A percentile compares a stretch with the other conserved stretches of the same genome.
These are phyloP conservation scores for Parnassius mnemosyne DNA, from an alignment of 2,888 invertebrate species.

Conservation along the genomic window DNA sequence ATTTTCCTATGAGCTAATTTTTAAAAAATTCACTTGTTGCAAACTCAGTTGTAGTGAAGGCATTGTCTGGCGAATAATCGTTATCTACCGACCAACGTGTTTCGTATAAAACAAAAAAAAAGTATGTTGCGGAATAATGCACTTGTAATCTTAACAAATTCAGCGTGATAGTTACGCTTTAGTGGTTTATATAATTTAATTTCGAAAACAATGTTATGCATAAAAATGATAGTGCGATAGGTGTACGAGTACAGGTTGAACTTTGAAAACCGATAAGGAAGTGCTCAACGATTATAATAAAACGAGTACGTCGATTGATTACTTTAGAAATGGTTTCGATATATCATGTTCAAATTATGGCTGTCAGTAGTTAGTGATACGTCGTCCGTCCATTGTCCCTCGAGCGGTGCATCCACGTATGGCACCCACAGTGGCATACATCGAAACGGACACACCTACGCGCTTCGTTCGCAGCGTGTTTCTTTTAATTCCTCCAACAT, in stretches of 20 bases:
- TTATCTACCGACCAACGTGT: conserved; percentile 7
- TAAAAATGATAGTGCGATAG: conserved; percentile 4
- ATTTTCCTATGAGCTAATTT: too few species aligned
- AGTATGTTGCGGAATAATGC: not conserved
- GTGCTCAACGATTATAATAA: conserved; percentile 22
- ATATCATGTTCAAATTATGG: conserved; percentile 32
- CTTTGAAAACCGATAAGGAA: conserved; percentile 19
- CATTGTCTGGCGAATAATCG: not conserved
- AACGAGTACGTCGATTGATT: conserved; percentile 27
- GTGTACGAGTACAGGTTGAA: conserved; percentile 7
- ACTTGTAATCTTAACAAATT: not conserved
- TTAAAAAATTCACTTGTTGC: too few species aligned
- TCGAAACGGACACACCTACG: conserved; percentile 24
- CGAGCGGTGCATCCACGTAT: conserved; percentile 11
- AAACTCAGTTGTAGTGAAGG: too few species aligned
- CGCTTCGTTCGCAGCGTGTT: conserved; percentile 38
- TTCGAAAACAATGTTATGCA: not conserved
- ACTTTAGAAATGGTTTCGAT: conserved; percentile 32
- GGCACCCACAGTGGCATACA: conserved; percentile 21
- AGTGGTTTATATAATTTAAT: not conserved
- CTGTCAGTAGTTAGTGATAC: conserved; percentile 28
- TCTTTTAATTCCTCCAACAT: conserved; percentile 46
- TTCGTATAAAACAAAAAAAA: not conserved
- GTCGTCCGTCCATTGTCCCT: conserved; percentile 11
- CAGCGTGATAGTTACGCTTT: not conserved